Evolutionary conservation across 2,888 invertebrate genomes (phyloP).

Genomic region (Dascillus cervinus): DNA sequence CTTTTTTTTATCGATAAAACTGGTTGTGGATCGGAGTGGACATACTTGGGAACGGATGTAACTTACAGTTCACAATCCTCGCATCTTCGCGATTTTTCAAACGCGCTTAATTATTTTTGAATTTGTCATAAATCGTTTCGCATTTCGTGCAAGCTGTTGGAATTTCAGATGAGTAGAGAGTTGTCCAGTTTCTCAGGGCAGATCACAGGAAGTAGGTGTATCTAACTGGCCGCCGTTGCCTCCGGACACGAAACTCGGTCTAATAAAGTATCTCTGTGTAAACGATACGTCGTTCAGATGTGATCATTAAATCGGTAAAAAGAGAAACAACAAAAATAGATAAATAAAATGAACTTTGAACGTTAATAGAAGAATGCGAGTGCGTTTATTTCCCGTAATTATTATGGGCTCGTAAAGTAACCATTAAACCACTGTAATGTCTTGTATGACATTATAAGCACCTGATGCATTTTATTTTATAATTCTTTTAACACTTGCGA

Average conservation of each 20-base stretch:
- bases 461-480: background rate
- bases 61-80: conserved; percentile 31
- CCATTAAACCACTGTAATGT: background rate
- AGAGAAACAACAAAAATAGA: too few relatives aligned
- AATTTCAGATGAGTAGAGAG: too few relatives aligned
- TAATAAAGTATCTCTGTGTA: background rate
- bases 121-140: too few relatives aligned
- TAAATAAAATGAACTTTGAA: too few relatives aligned
- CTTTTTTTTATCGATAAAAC: background rate
- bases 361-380: too few relatives aligned
- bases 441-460: background rate
- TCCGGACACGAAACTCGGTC: background rate
- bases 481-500: conserved; percentile 4
- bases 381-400: background rate
- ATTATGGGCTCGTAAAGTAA: background rate
- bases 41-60: conserved; percentile 34
- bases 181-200: conserved; percentile 9
- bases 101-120: too few relatives aligned
- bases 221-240: conserved; percentile 13
- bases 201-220: conserved; percentile 20
- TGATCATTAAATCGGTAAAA: too few relatives aligned
- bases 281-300: too few relatives aligned
- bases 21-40: too few relatives aligned
- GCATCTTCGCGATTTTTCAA: too few relatives aligned
- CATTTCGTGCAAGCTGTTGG: too few relatives aligned